These are phyloP conservation scores for Halisarca cf. caerulea DNA, from an alignment of 37 sponge, comb jelly and placozoan species.

Conservation along the genomic window DNA sequence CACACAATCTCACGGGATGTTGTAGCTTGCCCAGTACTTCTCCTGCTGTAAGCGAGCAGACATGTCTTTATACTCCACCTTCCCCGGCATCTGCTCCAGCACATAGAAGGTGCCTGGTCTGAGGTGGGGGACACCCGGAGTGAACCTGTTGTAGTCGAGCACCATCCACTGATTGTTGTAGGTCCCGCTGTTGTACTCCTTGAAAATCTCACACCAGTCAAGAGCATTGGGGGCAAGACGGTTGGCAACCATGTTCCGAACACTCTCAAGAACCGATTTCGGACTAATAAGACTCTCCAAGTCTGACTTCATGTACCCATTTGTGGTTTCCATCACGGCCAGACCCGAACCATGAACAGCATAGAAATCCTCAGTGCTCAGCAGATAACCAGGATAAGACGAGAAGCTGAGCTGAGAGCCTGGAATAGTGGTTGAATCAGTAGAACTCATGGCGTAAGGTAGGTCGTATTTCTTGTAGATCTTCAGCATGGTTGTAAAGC, in stretches of 20 bases:
- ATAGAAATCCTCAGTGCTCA: slow-evolving; percentile 93
- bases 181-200: slow-evolving; percentile 88
- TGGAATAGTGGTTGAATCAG: slow-evolving; percentile 42
- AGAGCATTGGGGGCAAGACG: slow-evolving; percentile 71
- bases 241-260: slow-evolving; percentile 81
- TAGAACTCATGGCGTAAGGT: not conserved
- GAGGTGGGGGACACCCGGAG: slow-evolving; percentile 20
- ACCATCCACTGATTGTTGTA: slow-evolving; percentile 99
- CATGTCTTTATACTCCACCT: slow-evolving; percentile 16
- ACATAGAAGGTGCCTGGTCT: slow-evolving; percentile 69
- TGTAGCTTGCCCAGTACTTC: slow-evolving; percentile 94
- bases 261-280: slow-evolving; percentile 61
- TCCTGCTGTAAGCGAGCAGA: slow-evolving; percentile 22
- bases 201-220: slow-evolving; percentile 75
- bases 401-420: slow-evolving; percentile 78
- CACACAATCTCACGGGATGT: slow-evolving; percentile 77
- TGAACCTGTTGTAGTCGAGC: slow-evolving; percentile 89
- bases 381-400: slow-evolving; percentile 88
- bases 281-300: slow-evolving; percentile 74
- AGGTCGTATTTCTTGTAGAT: slow-evolving; percentile 85
- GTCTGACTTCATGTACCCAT: slow-evolving; percentile 74
- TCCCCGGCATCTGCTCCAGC: slow-evolving; percentile 91
- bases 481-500: slow-evolving; percentile 80
- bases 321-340: slow-evolving; percentile 92
- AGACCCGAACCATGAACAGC: slow-evolving; percentile 66